Base-by-base conservation (phyloP, 2,888 invertebrate genomes). In the Drosophila recens region DNA sequence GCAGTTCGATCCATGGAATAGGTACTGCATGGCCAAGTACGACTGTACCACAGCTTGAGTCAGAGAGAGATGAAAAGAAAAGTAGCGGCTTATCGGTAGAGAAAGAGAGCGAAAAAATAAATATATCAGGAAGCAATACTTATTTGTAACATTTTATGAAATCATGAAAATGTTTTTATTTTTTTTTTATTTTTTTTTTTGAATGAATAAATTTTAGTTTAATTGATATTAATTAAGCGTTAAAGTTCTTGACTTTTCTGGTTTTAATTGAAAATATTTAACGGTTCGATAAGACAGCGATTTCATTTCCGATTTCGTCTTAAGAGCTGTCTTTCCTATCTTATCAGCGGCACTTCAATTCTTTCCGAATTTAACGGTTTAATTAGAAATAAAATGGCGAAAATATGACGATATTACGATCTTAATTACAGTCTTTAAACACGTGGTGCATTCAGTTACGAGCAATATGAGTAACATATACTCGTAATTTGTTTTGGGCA, bases 151-250 rank as follows among this genome's bases (percentile, higher is more conserved):
- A 46, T 66, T 59, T 46, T 62, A 40, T 38, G 38, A 9, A 27
- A 40, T 46, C 42, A 62, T 64, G 13, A 43, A 13, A 45, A 56
- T 68, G 34, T 17, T 52, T 34, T 20, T 45, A 8, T 8, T 51
- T 23, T 61, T 58, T 40, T 42, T 58, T 34, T 15, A 45, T 67
- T 71, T 71, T 79, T 70, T 75, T 68, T 46, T 57, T 59, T 57
- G 23, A 42, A 66, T 83, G 48, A 83, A 84, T 76, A 85, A 82
- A 82, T 54, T 46, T 27, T 74, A 76, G 67, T 80, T 59, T 75
- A 79, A 80, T 75, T 78, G 61, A 69, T 46, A 62, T 66, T 59
- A 75, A 81, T 70, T 75, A 67, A 51, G 34, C 56, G 43, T 36
- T 36, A 40, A 66, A n/a, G 38, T 40, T 43, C 6, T n/a, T 15